Percentiles rank a stretch among this genome's conserved stretches.
Evolutionary conservation across 1,140 invertebrate genomes (phyloP).

Genomic region (Centruroides sculpturatus): DNA sequence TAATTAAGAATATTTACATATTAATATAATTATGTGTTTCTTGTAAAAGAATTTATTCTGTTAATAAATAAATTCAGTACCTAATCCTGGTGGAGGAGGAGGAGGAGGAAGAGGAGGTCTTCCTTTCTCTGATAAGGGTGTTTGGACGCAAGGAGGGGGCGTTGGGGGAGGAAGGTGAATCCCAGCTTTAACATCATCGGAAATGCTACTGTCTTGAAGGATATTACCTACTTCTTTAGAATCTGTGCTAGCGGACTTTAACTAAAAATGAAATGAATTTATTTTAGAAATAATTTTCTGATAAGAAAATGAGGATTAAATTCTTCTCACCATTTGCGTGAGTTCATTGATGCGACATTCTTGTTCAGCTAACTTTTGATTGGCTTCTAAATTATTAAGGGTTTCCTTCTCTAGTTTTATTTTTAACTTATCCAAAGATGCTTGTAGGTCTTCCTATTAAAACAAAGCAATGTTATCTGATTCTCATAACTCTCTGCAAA

Average conservation of each 20-base stretch:
- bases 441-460: constrained; percentile 67
- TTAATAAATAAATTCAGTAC: too few relatives aligned
- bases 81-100: constrained; percentile 26
- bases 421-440: constrained; percentile 64
- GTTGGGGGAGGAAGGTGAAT: constrained; percentile 21
- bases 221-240: not conserved
- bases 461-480: too few relatives aligned
- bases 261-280: too few relatives aligned
- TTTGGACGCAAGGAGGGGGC: constrained; percentile 17
- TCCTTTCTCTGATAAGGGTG: constrained; percentile 35
- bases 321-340: constrained; percentile 36
- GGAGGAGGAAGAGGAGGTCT: constrained; percentile 33
- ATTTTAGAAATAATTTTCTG: too few relatives aligned
- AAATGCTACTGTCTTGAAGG: constrained; percentile 44
- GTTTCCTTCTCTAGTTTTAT: constrained; percentile 81
- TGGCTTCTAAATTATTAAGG: constrained; percentile 67
- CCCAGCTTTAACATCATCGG: constrained; percentile 75
- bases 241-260: too few relatives aligned
- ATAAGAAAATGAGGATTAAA: too few relatives aligned
- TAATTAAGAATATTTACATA: not conserved
- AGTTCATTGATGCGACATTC: constrained; percentile 58
- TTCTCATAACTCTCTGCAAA: too few relatives aligned
- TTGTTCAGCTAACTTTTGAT: constrained; percentile 56
- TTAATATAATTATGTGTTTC: too few relatives aligned
- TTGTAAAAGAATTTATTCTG: too few relatives aligned